These are phyloP conservation scores for Daktulosphaira vitifoliae DNA, from an alignment of 1,140 invertebrate species.

Conservation along the genomic window DNA sequence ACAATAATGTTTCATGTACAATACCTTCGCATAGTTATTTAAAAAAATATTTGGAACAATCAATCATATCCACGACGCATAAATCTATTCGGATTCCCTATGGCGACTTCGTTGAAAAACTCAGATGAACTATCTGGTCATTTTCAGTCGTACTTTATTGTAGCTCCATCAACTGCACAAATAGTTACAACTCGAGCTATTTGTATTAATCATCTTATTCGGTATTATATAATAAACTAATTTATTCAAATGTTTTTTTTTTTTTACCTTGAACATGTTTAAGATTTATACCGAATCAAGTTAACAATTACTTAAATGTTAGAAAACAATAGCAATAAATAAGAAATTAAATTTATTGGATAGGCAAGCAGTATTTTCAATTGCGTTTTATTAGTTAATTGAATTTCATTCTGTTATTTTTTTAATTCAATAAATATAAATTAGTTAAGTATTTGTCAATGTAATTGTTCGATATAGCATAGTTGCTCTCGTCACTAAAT, in stretches of 20 bases:
- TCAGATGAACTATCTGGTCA: no score
- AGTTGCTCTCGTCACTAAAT: not conserved
- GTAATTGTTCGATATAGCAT: not conserved
- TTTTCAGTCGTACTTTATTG: no score
- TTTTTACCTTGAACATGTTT: no score
- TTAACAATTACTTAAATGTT: no score
- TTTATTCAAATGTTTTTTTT: no score
- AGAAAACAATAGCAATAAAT: no score
- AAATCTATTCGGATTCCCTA: not conserved
- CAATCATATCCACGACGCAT: conserved; percentile 14
- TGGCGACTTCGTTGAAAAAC: not conserved
- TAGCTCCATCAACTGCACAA: no score
- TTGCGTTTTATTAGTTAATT: conserved; percentile 16
- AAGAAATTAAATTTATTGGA: not conserved
- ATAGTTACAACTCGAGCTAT: no score
- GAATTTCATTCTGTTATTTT: conserved; percentile 1
- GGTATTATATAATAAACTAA: no score
- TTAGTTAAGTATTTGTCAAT: not conserved
- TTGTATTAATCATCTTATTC: no score
- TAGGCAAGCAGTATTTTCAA: conserved; percentile 4
- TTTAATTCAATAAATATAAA: conserved; percentile 11
- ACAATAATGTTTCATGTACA: not conserved
- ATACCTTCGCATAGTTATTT: conserved; percentile 8
- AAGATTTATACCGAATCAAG: no score
- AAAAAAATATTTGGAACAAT: conserved; percentile 1